Percentiles rank a stretch among this genome's conserved stretches.
These are phyloP conservation scores for Zapus hudsonius DNA, from an alignment of 2,113 vertebrate genomes.

Conservation along the genomic window DNA sequence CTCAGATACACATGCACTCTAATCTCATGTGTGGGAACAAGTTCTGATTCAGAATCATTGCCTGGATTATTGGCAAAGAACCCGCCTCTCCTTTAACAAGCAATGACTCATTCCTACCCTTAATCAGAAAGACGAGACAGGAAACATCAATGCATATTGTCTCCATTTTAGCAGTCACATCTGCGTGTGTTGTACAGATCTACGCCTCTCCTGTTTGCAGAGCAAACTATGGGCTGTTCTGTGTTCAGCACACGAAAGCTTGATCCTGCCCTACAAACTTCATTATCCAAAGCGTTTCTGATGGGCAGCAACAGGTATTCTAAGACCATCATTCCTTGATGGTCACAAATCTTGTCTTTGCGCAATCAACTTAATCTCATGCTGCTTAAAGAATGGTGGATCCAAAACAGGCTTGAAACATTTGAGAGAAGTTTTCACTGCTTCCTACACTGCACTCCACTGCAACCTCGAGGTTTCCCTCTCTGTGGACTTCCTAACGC, in stretches of 20 bases:
- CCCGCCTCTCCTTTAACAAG: slow-evolving; percentile 12
- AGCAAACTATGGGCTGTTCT: neutral
- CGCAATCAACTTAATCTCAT: slow-evolving; percentile 20
- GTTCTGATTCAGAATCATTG: slow-evolving; percentile 53
- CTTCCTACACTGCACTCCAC: neutral
- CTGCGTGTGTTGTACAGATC: neutral
- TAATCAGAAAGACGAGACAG: slow-evolving; percentile 50
- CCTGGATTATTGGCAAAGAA: slow-evolving; percentile 50
- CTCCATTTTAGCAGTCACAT: slow-evolving; percentile 34
- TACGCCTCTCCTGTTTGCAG: neutral
- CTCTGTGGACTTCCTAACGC: neutral
- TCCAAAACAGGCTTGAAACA: neutral
- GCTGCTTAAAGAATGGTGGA: neutral
- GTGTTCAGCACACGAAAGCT: neutral
- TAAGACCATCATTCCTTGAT: slow-evolving; percentile 1
- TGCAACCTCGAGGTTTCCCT: neutral
- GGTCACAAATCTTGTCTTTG: neutral
- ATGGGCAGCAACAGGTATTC: neutral
- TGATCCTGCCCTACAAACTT: neutral
- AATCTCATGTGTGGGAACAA: slow-evolving; percentile 35
- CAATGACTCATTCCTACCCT: slow-evolving; percentile 56
- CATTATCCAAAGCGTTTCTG: slow-evolving; percentile 1
- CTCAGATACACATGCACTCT: neutral
- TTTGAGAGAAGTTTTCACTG: neutral
- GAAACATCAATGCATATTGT: neutral